phyloP scores from a whole-genome alignment of 2,797 vertebrate genomes.

The Aselliscus stoliczkanus region DNA sequence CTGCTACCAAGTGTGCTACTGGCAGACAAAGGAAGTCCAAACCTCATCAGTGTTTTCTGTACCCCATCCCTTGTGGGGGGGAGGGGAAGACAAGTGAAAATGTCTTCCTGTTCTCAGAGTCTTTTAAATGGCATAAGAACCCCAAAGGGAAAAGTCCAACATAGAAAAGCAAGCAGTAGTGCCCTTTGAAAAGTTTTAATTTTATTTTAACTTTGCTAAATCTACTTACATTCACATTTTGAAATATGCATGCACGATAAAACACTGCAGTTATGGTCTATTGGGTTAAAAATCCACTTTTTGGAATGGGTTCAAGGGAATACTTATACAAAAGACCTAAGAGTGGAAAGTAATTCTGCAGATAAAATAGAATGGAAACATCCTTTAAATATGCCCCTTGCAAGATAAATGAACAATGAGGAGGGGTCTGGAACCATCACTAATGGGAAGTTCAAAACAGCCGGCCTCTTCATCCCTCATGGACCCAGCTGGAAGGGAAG shows the following conservation, averaged over 20 bases:
- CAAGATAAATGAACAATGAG: constrained; percentile 18
- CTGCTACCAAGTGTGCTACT: not conserved
- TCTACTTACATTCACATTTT: constrained; percentile 67
- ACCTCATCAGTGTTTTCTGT: not conserved
- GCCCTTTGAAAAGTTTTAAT: constrained; percentile 71
- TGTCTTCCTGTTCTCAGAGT: not conserved
- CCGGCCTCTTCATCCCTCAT: not conserved
- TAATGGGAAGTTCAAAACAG: not conserved
- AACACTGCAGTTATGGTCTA: constrained; percentile 59
- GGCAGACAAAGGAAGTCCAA: not conserved
- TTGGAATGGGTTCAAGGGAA: constrained; percentile 67
- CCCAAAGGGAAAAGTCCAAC: constrained; percentile 32
- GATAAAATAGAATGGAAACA: constrained; percentile 56
- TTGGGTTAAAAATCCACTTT: constrained; percentile 72
- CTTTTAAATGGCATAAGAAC: constrained; percentile 32
- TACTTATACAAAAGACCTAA: constrained; percentile 62
- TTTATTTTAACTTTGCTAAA: constrained; percentile 71
- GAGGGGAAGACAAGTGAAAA: not conserved
- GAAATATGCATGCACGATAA: constrained; percentile 60
- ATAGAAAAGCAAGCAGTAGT: not conserved
- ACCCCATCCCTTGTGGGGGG: not conserved
- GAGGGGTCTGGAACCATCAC: not conserved
- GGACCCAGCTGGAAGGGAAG: not conserved
- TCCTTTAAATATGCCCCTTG: constrained; percentile 41
- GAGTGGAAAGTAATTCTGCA: constrained; percentile 55